Base-by-base conservation (phyloP, 2,888 invertebrate genomes). In the Corbicula japonica region DNA sequence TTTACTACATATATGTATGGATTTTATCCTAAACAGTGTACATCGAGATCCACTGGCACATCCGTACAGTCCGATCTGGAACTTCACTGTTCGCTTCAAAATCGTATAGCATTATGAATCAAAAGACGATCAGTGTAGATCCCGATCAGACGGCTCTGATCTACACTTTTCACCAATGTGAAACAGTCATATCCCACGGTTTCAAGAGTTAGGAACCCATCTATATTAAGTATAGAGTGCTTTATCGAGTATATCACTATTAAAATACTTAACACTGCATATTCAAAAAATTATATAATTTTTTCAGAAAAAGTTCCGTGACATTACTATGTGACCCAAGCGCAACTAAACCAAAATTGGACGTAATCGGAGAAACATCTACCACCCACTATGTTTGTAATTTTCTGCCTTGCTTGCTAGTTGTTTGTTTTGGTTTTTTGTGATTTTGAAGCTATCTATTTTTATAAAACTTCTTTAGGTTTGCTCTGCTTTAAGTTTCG, bases 281-380 rank as follows among this genome's bases (percentile, higher is more conserved):
- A 38, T 38, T 8, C 41, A 12, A 12, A 38, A 38, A 38, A 5
- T 62, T 41, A 46, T 65, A n/a, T 32, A 1, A 32, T 5, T 34
- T 34, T 75, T 68, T 76, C 54, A 76, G 75, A 54, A 26, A 54
- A 8, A 76, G 46, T 35, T 44, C 46, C 18, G 69, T 76, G 1
- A 76, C 75, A 0, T 54, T 76, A 21, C 18, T 69, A 4, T 76
- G 75, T 63, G 30, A 76, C 34, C 54, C 61, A 10, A 32, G 21
- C 21, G 46, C 38, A 1, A 28, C 69, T 2, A 48, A 35, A 12
- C 75, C 75, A 6, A 34, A 34, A 23, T 30, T 76, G 4, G 50
- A 61, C 8, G 69, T 76, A 28, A 62, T 56, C 8, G 75, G 75
- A 8, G 75, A 76, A 30, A 28, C 35, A 10, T 21, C 34, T 4